phyloP scores from a whole-genome alignment of 2,113 vertebrate species.

The Strix aluco region DNA sequence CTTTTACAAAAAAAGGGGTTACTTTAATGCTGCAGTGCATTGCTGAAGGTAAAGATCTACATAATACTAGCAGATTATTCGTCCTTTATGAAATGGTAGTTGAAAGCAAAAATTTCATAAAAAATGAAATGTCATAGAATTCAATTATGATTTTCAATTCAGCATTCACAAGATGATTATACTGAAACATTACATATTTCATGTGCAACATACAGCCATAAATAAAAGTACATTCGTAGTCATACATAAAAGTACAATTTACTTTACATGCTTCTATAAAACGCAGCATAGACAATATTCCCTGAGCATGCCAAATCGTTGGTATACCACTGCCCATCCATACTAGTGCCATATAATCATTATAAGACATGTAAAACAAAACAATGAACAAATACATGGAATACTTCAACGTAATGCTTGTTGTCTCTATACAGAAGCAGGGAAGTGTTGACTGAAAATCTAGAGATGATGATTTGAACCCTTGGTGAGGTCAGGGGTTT shows the following conservation, averaged over 20 bases:
- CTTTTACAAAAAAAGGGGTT: neutral
- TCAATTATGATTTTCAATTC: neutral
- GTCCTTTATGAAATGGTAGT: neutral
- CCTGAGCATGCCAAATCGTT: neutral
- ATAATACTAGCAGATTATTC: neutral
- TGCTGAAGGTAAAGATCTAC: neutral
- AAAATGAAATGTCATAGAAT: neutral
- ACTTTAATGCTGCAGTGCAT: neutral
- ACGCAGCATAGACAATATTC: neutral
- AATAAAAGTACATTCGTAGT: neutral
- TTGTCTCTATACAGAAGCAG: neutral
- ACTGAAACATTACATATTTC: neutral
- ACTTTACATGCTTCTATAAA: neutral
- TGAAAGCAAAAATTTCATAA: neutral
- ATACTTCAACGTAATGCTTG: neutral
- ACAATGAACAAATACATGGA: neutral
- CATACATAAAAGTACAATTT: neutral
- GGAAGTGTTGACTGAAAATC: neutral
- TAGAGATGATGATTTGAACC: neutral
- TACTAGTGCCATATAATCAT: neutral
- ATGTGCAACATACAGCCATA: neutral
- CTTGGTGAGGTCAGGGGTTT: neutral
- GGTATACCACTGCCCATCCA: neutral
- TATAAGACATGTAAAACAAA: neutral
- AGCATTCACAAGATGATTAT: neutral